Base-by-base conservation (phyloP, 2,113 vertebrate genomes). In the Hoplias malabaricus region DNA sequence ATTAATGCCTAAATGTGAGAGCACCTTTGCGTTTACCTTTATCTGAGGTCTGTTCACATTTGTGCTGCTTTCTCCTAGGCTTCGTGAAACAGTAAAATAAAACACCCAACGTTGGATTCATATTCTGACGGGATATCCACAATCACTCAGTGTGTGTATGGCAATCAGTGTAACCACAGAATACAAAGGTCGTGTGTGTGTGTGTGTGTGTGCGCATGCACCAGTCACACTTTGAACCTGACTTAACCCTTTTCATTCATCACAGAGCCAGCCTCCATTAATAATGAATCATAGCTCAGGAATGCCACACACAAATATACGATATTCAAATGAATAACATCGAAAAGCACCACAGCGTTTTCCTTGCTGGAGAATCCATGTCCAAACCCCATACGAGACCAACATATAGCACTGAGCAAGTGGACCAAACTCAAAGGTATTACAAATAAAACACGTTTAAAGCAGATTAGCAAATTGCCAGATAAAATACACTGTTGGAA, bases 21-120 rank as follows among this genome's bases (percentile, higher is more conserved):
- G n/a, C n/a, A n/a, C n/a, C 19, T 46, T 43, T 16, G 16, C 43
- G 46, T 66, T 61, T 69, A 77, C 77, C 73, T 83, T 34, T 40
- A n/a, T 7, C 33, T n/a, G 43, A 36, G 6, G 29, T 21, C 72
- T 68, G 72, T 3, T 27, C 27, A 50, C 46, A 61, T 27, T 48
- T 66, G 29, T 21, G 38, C 53, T 75, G 71, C 6, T 43, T 74
- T 73, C 25, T 82, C 62, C 19, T 36, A 33, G 56, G 34, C 21
- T 27, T 82, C 21, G 8, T 38, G 4, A 29, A 63, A 5, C 56
- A 77, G 34, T 56, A 27, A 46, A 54, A 65, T 57, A 70, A 63
- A 11, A 48, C 62, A 36, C 78, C 61, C 76, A 74, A 70, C 48
- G 48, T 27, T 68, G 5, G 46, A 27, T 29, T 46, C 25, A n/a